phyloP scores from a whole-genome alignment of 2,797 vertebrate genomes.

The Eulemur mongoz region DNA sequence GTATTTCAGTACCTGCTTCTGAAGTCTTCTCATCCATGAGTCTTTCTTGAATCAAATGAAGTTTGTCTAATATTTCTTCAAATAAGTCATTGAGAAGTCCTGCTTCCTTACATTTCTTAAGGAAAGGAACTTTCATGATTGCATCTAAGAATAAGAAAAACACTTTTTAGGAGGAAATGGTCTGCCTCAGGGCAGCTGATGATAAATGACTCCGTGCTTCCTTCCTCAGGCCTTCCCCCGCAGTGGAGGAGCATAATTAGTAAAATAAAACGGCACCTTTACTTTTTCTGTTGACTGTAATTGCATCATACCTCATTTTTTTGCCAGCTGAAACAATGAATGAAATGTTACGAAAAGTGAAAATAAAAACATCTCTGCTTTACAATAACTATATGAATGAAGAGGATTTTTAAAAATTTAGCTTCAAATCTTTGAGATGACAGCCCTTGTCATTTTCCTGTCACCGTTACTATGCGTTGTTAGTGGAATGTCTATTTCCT shows the following conservation, averaged over 20 bases:
- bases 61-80: slow-evolving; percentile 84
- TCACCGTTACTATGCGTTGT: background rate
- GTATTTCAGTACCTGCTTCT: slow-evolving; percentile 81
- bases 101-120: slow-evolving; percentile 85
- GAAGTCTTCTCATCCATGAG: slow-evolving; percentile 83
- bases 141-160: slow-evolving; percentile 52
- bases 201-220: background rate
- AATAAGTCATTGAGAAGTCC: slow-evolving; percentile 85
- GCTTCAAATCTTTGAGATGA: background rate
- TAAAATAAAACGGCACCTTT: background rate
- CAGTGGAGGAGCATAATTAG: background rate
- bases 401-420: slow-evolving; percentile 24
- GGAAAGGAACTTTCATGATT: slow-evolving; percentile 76
- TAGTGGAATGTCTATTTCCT: background rate
- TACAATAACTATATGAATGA: background rate
- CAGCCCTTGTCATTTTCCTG: background rate
- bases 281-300: background rate
- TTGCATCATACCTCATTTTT: slow-evolving; percentile 3
- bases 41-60: slow-evolving; percentile 82
- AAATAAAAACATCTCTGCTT: background rate
- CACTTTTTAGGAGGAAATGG: slow-evolving; percentile 44
- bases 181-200: background rate
- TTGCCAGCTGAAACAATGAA: background rate
- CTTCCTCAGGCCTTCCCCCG: background rate
- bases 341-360: background rate